Evolutionary conservation across 2,888 invertebrate species (phyloP), one percentile per base, ranked within the genome.

Genomic region (Pyrgus malvae): DNA sequence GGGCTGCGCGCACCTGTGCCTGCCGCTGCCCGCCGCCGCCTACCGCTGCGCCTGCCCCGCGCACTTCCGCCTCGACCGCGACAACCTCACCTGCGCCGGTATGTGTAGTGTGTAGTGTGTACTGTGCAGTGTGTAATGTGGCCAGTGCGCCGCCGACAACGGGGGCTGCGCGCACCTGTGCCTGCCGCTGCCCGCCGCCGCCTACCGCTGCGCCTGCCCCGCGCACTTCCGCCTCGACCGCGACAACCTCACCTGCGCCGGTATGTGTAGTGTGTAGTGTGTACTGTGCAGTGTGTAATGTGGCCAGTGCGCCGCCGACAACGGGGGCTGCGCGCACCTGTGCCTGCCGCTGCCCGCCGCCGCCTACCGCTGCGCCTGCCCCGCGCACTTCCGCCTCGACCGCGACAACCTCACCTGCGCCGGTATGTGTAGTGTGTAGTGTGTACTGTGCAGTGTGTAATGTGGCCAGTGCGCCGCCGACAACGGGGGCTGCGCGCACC

Each of bases 131-230:
- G n/a, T n/a, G n/a, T n/a, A n/a, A n/a, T n/a, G 11, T 1, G 96
- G 95, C 82, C 92, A 93, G 57, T 98, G 97, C 80, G 93, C 93
- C 3, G 84, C 91, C 0, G 93, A 94, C 71, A 97, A 97, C 72
- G 97, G 96, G 1, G 96, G 95, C 31, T 98, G 98, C 74, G 92
- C 94, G 1, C 95, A 97, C 76, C 84, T 98, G 50, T 98, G 97
- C 73, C 89, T 98, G 48, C 93, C 95, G 2, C 74, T 93, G 54
- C 95, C 96, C 0, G 80, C 77, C 19, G 65, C 78, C 68, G 88
- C 71, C 62, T 83, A 69, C 65, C 69, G 91, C 25, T 98, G 98
- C 76, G 94, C 94, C 2, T 98, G 98, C 70, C 96, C 97, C 16
- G 95, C 96, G 1, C 98, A 98, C 82, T 97, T 94, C 75, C 91